Evolutionary conservation across 30 jellyfish, hydroid and myxozoan genomes (phyloP), one percentile per base, ranked within the genome.

Genomic region (Hydractinia echinata): DNA sequence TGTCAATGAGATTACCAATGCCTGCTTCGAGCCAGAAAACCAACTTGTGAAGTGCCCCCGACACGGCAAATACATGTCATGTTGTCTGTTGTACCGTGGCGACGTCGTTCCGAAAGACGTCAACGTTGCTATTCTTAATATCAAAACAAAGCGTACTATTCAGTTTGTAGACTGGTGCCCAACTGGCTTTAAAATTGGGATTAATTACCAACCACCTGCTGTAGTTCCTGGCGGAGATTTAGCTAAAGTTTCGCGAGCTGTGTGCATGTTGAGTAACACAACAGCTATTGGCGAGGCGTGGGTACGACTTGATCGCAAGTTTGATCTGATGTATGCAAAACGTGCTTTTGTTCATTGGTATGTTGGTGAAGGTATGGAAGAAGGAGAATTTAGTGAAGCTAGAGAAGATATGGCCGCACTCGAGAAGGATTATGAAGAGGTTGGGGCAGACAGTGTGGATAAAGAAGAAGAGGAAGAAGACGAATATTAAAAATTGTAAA

Each of bases 351-450:
- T 89, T 10, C 97, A 89, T 62, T 89, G 97, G 97, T 89, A 84
- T 55, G 96, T 89, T 54, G 96, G 96, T 14, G 96, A 89, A 73
- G 97, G 97, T 8, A 89, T 89, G 97, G 97, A 89, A 76, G 97
- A 89, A 62, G 97, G 97, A 5, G 97, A 89, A 78, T 89, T 89
- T 86, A 76, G 83, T 61, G 97, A 89, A 71, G 97, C 97, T n/a
- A 81, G 97, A 44, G 97, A 89, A 66, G 97, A 89, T 60, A 62
- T 89, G 44, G 44, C 44, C 1, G 44, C 44, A 30, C 44, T 30
- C 44, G 44, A 30, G 44, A 30, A 30, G 44, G 85, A 30, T 30
- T 30, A 30, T 30, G 44, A 30, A 30, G 44, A 30, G 44, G 44
- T 30, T 30, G 44, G 44, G 44, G 44, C 44, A 2, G 97, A 95